Base-by-base conservation (phyloP, 2,888 invertebrate genomes). In the Sialis fuliginosa region DNA sequence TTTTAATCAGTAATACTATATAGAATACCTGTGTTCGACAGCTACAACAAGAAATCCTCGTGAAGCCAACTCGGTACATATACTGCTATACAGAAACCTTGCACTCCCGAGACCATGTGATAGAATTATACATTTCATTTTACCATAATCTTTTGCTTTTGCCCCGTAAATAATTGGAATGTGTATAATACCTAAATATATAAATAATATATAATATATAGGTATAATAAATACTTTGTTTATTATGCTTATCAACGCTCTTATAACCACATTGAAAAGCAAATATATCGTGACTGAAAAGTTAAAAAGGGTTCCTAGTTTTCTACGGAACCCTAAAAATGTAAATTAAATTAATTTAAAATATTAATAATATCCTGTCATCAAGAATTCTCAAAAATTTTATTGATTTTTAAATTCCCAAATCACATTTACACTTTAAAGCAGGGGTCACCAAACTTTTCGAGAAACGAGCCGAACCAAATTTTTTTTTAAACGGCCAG, bases 31-130 rank as follows among this genome's bases (percentile, higher is more conserved):
- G 61, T 80, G 79, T 59, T 80, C 79, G 12, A 78, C 55, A n/a
- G 73, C 72, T 3, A 72, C 75, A 1, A 80, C 76, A 7, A 80
- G 60, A 58, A 71, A 79, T 2, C 80, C 80, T 54, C 74, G 68
- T 2, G 77, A 77, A 1, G 80, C 78, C 47, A 81, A 57, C 53
- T 80, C 78, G 41, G 67, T 62, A 56, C 75, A 75, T 41, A 74
- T 65, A 4, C 71, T 67, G 31, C 74, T 72, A 56, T 77, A 76
- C n/a, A 75, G 65, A 47, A 73, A 74, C 51, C 79, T 61, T 54
- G 69, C 69, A 1, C 73, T 76, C 1, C 76, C 76, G 32, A 79
- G 65, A 1, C 80, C 81, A 58, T 80, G 81, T 1, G 79, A 79
- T 54, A 79, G 70, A 31, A 80, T 61, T 33, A 79, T 57, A 13